Percentiles rank a stretch among this genome's conserved stretches.
phyloP scores from a whole-genome alignment of 2,113 vertebrate genomes.

The Glaucomys volans region DNA sequence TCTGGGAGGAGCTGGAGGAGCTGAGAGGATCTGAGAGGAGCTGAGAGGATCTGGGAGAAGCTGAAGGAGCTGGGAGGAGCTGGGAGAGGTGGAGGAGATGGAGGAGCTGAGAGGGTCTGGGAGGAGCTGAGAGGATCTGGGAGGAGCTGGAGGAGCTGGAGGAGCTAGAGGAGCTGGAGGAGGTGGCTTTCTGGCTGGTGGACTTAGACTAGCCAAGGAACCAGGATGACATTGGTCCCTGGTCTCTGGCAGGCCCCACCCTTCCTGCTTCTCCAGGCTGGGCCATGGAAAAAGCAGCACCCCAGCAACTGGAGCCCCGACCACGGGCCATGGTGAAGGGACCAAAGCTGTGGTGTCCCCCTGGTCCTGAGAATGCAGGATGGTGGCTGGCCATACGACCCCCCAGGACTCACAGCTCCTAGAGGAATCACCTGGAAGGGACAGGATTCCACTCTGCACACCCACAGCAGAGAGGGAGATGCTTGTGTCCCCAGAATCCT shows the following conservation, averaged over 20 bases:
- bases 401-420: not conserved
- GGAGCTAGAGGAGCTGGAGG: too few species aligned
- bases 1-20: not conserved
- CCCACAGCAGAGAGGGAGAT: not conserved
- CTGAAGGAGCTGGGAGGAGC: not conserved
- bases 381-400: accelerated
- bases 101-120: not conserved
- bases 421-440: not conserved
- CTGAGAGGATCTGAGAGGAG: too few species aligned
- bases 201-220: not conserved
- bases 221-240: accelerated
- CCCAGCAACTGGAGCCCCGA: too few species aligned
- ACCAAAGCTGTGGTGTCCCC: not conserved
- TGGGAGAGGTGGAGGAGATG: not conserved
- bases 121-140: not conserved
- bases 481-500: not conserved
- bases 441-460: not conserved
- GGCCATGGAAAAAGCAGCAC: too few species aligned
- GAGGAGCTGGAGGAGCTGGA: too few species aligned
- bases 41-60: not conserved
- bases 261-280: not conserved
- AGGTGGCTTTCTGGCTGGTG: not conserved
- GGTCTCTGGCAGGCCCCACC: not conserved
- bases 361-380: not conserved
- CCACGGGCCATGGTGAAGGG: not conserved